Base-by-base conservation (phyloP, 2,113 vertebrate species). In the Serinus canaria region DNA sequence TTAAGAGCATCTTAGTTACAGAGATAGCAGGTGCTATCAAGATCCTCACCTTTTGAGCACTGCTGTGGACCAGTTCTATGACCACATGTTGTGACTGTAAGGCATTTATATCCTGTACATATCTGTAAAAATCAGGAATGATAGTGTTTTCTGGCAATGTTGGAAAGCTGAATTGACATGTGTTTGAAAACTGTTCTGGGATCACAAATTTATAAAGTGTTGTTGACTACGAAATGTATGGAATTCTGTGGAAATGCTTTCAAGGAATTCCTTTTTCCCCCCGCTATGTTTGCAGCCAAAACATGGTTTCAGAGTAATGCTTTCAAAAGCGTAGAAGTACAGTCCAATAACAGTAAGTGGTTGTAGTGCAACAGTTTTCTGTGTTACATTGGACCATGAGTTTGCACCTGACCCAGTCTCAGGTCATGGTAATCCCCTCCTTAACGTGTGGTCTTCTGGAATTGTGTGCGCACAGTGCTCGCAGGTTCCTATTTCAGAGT, bases 41-140 rank as follows among this genome's bases (percentile, higher is more conserved):
- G 49, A 63, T 68, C 4, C 2, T 9, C 19, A 10, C 6, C 58
- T 79, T 86, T 12, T 23, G 15, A 56, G 20, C 74, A 19, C 50
- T 55, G 15, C 56, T 39, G 27, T 27, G 27, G 58, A 5, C 15
- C 15, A 47, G 59, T 39, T 73, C 33, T 50, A 63, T 6, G 3
- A 23, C 47, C 39, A 4, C 10, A 0, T 1, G 0, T 35, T 46
- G 53, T 27, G 52, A 12, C 5, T 7, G 0, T 17, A 31, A 43
- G 24, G 24, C 8, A 16, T 23, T 79, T 53, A 27, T 24, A 7
- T 43, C 25, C 46, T 60, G 24, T 56, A 12, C 20, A 1, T 39
- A 8, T 43, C 35, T 86, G 50, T 68, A 17, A 68, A 78, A 68
- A 35, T 44, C n/a, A 33, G 46, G 67, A 74, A 7, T 23, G 14